phyloP scores from a whole-genome alignment of 2,113 vertebrate species.

The Gavialis gangeticus region DNA sequence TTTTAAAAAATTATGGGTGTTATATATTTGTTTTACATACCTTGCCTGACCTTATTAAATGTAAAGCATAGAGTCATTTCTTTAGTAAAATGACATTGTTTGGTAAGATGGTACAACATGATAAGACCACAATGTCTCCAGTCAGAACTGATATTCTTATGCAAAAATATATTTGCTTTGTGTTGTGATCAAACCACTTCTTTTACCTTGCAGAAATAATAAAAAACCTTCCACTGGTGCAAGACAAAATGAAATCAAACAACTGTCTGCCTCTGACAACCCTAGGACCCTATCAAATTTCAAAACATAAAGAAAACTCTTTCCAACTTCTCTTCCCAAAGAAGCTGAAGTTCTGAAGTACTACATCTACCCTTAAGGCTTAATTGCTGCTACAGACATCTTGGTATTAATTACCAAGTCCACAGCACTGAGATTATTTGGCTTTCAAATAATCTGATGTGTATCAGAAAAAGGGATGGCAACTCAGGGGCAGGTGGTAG shows the following conservation, averaged over 20 bases:
- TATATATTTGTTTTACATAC: constrained; percentile 8
- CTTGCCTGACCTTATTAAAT: background rate
- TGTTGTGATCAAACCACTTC: background rate
- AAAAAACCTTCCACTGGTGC: background rate
- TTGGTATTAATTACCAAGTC: background rate
- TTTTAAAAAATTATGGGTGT: background rate
- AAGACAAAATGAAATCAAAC: background rate
- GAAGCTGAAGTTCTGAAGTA: background rate
- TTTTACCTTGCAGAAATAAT: background rate
- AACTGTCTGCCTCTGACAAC: background rate
- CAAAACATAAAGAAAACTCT: background rate
- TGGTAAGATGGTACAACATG: background rate
- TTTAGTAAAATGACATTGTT: background rate
- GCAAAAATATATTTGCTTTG: background rate
- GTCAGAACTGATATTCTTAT: background rate
- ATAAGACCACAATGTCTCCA: background rate
- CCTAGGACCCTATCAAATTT: background rate
- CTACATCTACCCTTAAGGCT: background rate
- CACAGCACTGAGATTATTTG: background rate
- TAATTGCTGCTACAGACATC: background rate
- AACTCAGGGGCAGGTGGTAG: background rate
- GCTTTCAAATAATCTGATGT: too few relatives aligned
- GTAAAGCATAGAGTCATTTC: accelerated
- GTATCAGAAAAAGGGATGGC: background rate
- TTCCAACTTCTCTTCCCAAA: background rate